A percentile compares a stretch with the other conserved stretches of the same genome.
These are phyloP conservation scores for Dendrocincla fuliginosa DNA, from an alignment of 2,797 vertebrate species.

Conservation along the genomic window DNA sequence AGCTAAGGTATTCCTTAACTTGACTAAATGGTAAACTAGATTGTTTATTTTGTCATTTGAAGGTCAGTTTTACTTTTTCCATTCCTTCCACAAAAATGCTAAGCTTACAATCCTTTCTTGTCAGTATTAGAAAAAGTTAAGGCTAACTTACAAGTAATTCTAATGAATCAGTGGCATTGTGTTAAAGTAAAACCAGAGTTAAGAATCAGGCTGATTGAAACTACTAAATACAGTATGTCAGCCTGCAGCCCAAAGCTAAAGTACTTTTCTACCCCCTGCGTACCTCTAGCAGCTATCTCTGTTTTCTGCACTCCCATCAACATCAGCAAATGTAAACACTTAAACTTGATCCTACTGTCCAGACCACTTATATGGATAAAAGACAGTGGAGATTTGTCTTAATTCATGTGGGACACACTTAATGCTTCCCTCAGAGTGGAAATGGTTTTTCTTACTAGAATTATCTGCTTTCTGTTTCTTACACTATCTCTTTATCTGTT, in stretches of 20 bases:
- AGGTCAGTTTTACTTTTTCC: not conserved
- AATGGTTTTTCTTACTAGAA: slow-evolving; percentile 51
- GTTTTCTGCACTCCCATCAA: slow-evolving; percentile 50
- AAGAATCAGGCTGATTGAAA: slow-evolving; percentile 17
- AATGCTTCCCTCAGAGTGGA: slow-evolving; percentile 38
- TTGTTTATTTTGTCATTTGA: not conserved
- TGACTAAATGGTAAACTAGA: not conserved
- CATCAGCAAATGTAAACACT: slow-evolving; percentile 72
- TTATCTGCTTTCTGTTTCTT: slow-evolving; percentile 77
- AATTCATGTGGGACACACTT: slow-evolving; percentile 57
- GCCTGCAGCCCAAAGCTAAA: slow-evolving; percentile 27
- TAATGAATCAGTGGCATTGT: not conserved
- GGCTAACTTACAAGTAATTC: not conserved
- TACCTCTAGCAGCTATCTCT: slow-evolving; percentile 46
- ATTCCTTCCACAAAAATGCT: not conserved
- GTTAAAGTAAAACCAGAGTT: not conserved
- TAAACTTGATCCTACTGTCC: slow-evolving; percentile 74
- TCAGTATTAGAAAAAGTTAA: not conserved
- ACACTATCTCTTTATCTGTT: slow-evolving; percentile 71
- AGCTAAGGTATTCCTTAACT: not conserved
- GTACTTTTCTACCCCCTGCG: not conserved
- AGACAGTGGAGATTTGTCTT: slow-evolving; percentile 66
- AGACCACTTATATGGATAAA: slow-evolving; percentile 75
- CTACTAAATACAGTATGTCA: slow-evolving; percentile 10
- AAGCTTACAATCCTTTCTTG: not conserved